These are phyloP conservation scores for Colossoma macropomum DNA, from an alignment of 2,113 vertebrate species.

Conservation along the genomic window DNA sequence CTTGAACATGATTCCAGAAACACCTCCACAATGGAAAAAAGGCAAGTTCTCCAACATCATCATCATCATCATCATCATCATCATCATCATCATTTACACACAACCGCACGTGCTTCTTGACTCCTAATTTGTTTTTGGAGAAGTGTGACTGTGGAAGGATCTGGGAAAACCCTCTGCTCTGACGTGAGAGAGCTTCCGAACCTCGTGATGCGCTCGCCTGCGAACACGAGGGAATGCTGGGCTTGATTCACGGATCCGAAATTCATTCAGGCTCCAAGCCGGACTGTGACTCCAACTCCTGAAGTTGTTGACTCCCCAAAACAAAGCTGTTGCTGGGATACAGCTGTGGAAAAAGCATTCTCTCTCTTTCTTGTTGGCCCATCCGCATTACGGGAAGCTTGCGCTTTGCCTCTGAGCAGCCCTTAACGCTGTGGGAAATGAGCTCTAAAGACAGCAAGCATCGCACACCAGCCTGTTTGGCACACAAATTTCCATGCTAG, in stretches of 20 bases:
- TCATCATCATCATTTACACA: background rate
- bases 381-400: slow-evolving; percentile 47
- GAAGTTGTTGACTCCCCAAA: slow-evolving; percentile 57
- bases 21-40: background rate
- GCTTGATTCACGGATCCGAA: slow-evolving; percentile 50
- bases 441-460: slow-evolving; percentile 30
- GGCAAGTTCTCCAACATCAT: background rate
- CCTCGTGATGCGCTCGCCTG: slow-evolving; percentile 8
- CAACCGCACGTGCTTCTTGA: background rate
- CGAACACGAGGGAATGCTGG: slow-evolving; percentile 1
- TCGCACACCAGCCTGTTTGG: slow-evolving; percentile 41
- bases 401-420: slow-evolving; percentile 39
- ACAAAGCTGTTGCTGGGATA: slow-evolving; percentile 57
- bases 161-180: slow-evolving; percentile 29
- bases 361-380: slow-evolving; percentile 10
- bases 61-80: slow-evolving; percentile 11
- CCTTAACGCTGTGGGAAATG: slow-evolving; percentile 46
- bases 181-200: slow-evolving; percentile 12
- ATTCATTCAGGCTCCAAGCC: slow-evolving; percentile 48
- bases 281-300: slow-evolving; percentile 24
- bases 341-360: slow-evolving; percentile 20
- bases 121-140: background rate
- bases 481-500: background rate
- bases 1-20: background rate
- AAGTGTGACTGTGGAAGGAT: background rate